phyloP scores from a whole-genome alignment of 2,113 vertebrate species.

The Phaetusa simplex region DNA sequence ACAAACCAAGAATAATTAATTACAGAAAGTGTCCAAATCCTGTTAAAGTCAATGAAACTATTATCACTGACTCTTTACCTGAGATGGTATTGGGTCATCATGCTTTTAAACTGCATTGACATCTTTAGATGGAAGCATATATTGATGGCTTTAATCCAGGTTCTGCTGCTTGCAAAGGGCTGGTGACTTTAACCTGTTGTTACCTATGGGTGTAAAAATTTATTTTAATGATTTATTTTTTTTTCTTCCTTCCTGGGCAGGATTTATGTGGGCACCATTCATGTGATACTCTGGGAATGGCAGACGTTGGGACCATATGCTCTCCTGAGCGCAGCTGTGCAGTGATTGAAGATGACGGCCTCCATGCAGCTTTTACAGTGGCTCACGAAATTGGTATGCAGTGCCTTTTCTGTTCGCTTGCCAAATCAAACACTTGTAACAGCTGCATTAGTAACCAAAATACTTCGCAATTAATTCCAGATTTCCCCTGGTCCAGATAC shows the following conservation, averaged over 20 bases:
- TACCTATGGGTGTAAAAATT: constrained; percentile 46
- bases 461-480: constrained; percentile 81
- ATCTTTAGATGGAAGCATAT: neutral
- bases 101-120: neutral
- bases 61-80: neutral
- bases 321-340: constrained; percentile 97
- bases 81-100: neutral
- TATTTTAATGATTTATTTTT: constrained; percentile 62
- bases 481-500: constrained; percentile 72
- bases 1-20: neutral
- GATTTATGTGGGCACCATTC: constrained; percentile 99
- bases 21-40: neutral
- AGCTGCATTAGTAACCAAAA: constrained; percentile 80
- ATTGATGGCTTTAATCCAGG: neutral
- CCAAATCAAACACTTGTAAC: constrained; percentile 84
- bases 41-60: neutral
- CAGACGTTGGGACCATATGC: constrained; percentile 98
- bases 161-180: neutral
- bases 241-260: constrained; percentile 73
- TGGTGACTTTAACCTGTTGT: constrained; percentile 11
- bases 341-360: constrained; percentile 97
- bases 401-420: constrained; percentile 76
- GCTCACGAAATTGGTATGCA: constrained; percentile 97
- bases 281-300: constrained; percentile 98
- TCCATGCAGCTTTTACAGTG: constrained; percentile 96